Base-by-base conservation (phyloP, 2,113 vertebrate species). In the Nanorana parkeri region DNA sequence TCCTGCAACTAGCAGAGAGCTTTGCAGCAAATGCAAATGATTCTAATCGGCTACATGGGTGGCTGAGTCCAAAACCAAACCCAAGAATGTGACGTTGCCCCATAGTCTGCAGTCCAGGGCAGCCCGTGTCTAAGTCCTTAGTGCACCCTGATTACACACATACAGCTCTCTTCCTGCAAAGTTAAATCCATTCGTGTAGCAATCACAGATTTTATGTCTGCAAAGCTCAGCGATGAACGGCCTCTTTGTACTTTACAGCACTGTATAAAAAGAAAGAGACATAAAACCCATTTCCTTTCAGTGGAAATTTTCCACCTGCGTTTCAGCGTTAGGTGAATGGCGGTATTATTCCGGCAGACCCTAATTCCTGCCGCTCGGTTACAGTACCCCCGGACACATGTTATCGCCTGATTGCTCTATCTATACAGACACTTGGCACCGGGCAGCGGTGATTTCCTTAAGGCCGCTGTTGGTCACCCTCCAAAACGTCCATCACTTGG, bases 401-500 rank as follows among this genome's bases (percentile, higher is more conserved):
- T 73, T 74, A 81, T 81, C 60, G 17, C 51, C 51, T 73, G 58
- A 73, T 65, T 81, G 79, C 58, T 73, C 73, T 74, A 81, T 81
- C 79, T 81, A 20, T 63, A 56, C 68, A 73, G 47, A 81, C 55
- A 81, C 79, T 81, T 81, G 79, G 79, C 79, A 73, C 41, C 10
- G 21, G 17, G 41, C 2, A 17, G 19, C 26, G 17, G 58, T 47
- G 54, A 74, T 81, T 29, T 66, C 60, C 79, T 73, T 63, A 81
- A 81, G 54, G 58, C 68, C 41, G 63, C 67, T 52, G 67, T 72
- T 81, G 79, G 79, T 65, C 3, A 60, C 24, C n/a, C 68, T 73
- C 79, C 79, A 81, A 74, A 74, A 81, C 4, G 60, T 81, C 79
- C 66, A 74, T 81, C 79, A 81, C 73, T 74, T 54, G 13, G n/a